These are phyloP conservation scores for Chaunax sp. DNA, from an alignment of 2,797 vertebrate genomes.

Conservation along the genomic window DNA sequence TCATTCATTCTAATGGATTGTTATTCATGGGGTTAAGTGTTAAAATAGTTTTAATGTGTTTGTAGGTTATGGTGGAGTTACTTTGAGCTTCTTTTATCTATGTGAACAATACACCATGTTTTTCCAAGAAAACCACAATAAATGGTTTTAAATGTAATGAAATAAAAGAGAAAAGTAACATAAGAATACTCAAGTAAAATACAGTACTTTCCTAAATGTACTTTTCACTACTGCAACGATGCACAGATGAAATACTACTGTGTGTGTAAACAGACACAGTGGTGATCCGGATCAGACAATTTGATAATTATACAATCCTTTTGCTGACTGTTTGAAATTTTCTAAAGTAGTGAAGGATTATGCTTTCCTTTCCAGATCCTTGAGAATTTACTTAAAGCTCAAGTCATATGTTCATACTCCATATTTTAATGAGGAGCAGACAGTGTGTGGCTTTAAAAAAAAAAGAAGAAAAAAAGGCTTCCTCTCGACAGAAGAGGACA, in stretches of 20 bases:
- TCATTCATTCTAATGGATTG: neutral
- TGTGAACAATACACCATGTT: neutral
- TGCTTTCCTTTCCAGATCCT: constrained; percentile 69
- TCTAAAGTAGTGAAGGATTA: constrained; percentile 70
- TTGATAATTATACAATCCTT: constrained; percentile 45
- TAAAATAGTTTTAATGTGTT: neutral
- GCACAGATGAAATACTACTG: constrained; percentile 26
- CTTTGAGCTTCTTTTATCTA: neutral
- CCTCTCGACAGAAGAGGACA: constrained; percentile 65
- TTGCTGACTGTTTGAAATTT: constrained; percentile 70
- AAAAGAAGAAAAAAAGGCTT: constrained; percentile 50
- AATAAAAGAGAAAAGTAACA: neutral
- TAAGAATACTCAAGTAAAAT: neutral
- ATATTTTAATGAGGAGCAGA: constrained; percentile 82
- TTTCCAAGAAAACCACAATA: neutral
- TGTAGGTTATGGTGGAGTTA: neutral
- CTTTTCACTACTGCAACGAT: constrained; percentile 5
- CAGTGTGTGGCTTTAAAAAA: constrained; percentile 70
- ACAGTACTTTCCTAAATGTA: no score
- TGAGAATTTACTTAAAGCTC: constrained; percentile 73
- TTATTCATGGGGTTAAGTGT: no score
- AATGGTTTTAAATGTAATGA: neutral
- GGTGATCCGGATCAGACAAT: constrained; percentile 43
- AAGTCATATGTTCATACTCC: constrained; percentile 71
- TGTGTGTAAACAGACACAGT: constrained; percentile 37